A percentile compares a stretch with the other conserved stretches of the same genome.
These are phyloP conservation scores for Plagiodera versicolora DNA, from an alignment of 2,888 invertebrate species.

Conservation along the genomic window DNA sequence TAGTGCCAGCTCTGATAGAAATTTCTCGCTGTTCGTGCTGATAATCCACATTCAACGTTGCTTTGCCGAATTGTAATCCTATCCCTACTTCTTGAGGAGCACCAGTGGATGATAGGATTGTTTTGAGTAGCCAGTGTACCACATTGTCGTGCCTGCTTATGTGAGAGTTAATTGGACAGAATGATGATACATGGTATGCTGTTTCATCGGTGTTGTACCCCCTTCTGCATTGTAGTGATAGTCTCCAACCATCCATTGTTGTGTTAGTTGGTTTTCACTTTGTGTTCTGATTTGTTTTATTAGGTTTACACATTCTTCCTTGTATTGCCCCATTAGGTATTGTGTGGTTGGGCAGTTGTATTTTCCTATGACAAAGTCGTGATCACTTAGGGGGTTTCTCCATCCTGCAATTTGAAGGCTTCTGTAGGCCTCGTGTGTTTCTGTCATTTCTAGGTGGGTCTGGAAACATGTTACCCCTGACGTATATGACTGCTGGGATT, in stretches of 20 bases:
- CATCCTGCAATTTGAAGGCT: conserved; percentile 4
- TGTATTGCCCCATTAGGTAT: background rate
- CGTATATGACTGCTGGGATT: background rate
- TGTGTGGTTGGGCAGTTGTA: background rate
- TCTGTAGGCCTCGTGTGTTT: conserved; percentile 1
- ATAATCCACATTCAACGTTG: background rate
- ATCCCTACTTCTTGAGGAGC: background rate
- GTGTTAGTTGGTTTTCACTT: background rate
- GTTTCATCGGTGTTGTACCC: background rate
- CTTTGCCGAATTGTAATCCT: background rate
- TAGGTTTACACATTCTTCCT: background rate
- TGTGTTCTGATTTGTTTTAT: background rate
- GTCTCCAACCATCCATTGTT: background rate
- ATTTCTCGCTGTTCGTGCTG: conserved; percentile 1
- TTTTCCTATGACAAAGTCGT: background rate
- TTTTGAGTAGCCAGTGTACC: too few species aligned
- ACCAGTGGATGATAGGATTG: background rate
- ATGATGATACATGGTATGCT: background rate
- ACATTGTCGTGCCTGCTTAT: too few species aligned
- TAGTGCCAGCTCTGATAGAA: too few species aligned
- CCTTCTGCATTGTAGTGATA: background rate
- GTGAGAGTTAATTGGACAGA: background rate
- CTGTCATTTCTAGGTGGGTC: conserved; percentile 1
- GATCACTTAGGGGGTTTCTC: conserved; percentile 1
- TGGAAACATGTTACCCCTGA: background rate